Evolutionary conservation across 2,113 vertebrate genomes (phyloP).

Genomic region (Pachypanchax playfairii): DNA sequence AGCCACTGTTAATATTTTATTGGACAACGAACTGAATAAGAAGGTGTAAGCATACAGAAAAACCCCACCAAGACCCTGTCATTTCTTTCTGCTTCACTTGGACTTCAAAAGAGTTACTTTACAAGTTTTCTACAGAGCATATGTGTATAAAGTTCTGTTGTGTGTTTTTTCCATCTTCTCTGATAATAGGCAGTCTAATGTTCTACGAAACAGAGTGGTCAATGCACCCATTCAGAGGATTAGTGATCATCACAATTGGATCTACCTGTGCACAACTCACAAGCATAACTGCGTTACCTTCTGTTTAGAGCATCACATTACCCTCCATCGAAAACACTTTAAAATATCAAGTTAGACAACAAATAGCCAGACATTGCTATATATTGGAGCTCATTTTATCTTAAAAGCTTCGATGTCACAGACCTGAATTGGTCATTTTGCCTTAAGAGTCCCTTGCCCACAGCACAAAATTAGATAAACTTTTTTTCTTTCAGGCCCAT

Average conservation of each 20-base stretch:
- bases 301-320: conserved; percentile 29
- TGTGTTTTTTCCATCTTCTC: conserved; percentile 5
- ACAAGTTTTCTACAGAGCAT: conserved; percentile 20
- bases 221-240: conserved; percentile 55
- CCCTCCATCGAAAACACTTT: conserved; percentile 29
- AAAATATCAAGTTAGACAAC: conserved; percentile 45
- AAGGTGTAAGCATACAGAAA: conserved; percentile 58
- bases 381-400: conserved; percentile 30
- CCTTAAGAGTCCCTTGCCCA: conserved; percentile 40
- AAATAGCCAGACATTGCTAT: conserved; percentile 36
- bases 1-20: conserved; percentile 74
- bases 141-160: not conserved
- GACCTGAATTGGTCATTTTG: conserved; percentile 31
- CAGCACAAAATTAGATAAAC: conserved; percentile 40
- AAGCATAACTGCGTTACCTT: conserved; percentile 28
- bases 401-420: conserved; percentile 44
- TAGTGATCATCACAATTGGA: conserved; percentile 48
- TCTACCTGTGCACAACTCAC: conserved; percentile 31
- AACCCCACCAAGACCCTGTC: conserved; percentile 17
- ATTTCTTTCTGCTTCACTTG: conserved; percentile 25
- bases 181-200: conserved; percentile 32
- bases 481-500: conserved; percentile 49
- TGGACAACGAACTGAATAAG: conserved; percentile 62
- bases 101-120: conserved; percentile 30
- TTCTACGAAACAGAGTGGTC: conserved; percentile 57